Evolutionary conservation across 1,140 invertebrate genomes (phyloP), one percentile per base, ranked within the genome.

Genomic region (Leptopilina clavipes): DNA sequence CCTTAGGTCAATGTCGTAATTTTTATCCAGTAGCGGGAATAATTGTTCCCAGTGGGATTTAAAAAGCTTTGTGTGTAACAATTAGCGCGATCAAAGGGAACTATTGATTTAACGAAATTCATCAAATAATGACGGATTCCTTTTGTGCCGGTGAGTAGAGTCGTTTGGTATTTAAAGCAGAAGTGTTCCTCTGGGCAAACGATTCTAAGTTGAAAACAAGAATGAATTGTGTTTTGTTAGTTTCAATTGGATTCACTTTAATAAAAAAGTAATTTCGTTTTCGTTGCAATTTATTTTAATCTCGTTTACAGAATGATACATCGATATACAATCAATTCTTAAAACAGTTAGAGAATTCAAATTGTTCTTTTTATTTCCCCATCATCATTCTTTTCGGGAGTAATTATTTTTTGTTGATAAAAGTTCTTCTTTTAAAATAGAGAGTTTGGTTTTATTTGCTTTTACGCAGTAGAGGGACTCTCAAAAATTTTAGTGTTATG

Each of bases 51-150:
- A 25, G 7, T 12, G 22, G 59, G 22, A n/a, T 9, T 22, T 31
- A 65, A 65, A 65, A 31, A 65, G 59, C 22, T 65, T 65, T 65
- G 31, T 31, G 31, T 31, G 59, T 65, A 65, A 65, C 59, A 65
- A 65, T 65, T 65, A 65, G 25, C 14, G 12, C 11, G 59, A 65
- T 65, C 59, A 65, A 65, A 65, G 59, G 59, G 3, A 65, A 9
- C 59, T 31, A 25, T 65, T 65, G 59, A n/a, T 22, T 37, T 10
- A 31, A 37, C 22, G 59, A 65, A 31, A 65, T 65, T 31, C 12
- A n/a, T 22, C 59, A 65, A n/a, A n/a, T n/a, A n/a, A 37, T 65
- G 59, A 65, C 59, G 31, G 14, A 65, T 22, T 65, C 59, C 56
- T 59, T 59, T 59, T 59, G 56, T 59, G 19, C 9, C 56, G 10